These are phyloP conservation scores for Anguilla rostrata DNA, from an alignment of 2,113 vertebrate genomes.

Conservation along the genomic window DNA sequence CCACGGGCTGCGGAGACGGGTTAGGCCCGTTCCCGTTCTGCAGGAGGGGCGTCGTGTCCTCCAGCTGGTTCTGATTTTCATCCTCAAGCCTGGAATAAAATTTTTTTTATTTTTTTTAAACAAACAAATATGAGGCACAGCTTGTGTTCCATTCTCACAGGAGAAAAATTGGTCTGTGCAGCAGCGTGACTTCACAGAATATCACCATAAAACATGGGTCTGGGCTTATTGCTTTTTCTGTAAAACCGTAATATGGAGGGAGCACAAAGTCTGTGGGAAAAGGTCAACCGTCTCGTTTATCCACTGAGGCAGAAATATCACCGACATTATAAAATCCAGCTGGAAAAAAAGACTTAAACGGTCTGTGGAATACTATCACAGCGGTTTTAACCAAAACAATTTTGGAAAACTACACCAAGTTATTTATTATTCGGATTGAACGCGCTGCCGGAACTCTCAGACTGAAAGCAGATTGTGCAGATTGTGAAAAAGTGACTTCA, in stretches of 20 bases:
- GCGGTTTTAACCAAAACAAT: not conserved
- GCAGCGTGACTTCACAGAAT: not conserved
- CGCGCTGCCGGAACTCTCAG: not conserved
- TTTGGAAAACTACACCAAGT: not conserved
- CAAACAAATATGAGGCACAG: conserved; percentile 1
- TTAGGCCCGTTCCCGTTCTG: conserved; percentile 84
- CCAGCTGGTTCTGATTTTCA: conserved; percentile 86
- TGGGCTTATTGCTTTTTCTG: not conserved
- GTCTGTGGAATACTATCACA: not conserved
- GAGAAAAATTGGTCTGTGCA: not conserved
- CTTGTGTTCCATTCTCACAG: not conserved
- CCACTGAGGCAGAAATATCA: not conserved
- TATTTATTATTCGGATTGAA: not conserved
- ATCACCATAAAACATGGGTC: not conserved
- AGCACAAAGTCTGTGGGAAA: not conserved
- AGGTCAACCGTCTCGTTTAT: not conserved
- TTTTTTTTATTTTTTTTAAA: conserved; percentile 22
- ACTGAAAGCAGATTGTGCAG: no score
- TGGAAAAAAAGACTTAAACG: not conserved
- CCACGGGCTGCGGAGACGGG: conserved; percentile 70
- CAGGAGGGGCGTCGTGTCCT: conserved; percentile 67
- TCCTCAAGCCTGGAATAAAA: conserved; percentile 76
- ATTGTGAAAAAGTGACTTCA: not conserved
- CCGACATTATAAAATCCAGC: not conserved
- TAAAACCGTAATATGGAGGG: not conserved